Evolutionary conservation across 1,140 invertebrate genomes (phyloP).

Genomic region (Mylabris phalerata): DNA sequence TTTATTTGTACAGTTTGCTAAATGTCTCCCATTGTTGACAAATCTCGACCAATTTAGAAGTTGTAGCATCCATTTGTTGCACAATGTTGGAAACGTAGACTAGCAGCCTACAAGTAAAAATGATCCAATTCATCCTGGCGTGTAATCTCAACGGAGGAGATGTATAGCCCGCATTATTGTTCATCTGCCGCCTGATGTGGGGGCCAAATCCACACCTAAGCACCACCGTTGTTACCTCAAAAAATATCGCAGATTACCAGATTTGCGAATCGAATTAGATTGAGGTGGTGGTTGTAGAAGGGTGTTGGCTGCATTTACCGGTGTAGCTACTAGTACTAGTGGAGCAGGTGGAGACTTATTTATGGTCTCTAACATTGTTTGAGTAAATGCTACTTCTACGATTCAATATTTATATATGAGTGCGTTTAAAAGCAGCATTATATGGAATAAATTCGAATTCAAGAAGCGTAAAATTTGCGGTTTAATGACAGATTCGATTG

Average conservation of each 20-base stretch:
- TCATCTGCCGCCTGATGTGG: conserved; percentile 17
- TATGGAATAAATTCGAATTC: conserved; percentile 1
- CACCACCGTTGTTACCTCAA: conserved; percentile 2
- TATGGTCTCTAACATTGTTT: not conserved
- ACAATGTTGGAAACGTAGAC: conserved; percentile 13
- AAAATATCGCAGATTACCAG: conserved; percentile 12
- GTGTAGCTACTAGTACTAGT: too few species aligned
- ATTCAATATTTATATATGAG: conserved; percentile 9
- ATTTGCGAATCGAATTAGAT: conserved; percentile 14
- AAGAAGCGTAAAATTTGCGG: not conserved
- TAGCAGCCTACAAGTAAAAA: conserved; percentile 18
- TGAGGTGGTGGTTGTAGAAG: not conserved
- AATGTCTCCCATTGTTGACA: conserved; percentile 13
- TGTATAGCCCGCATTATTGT: conserved; percentile 21
- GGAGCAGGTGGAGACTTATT: not conserved
- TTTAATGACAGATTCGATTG: too few species aligned
- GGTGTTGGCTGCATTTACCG: too few species aligned
- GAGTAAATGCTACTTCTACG: not conserved
- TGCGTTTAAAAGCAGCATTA: not conserved
- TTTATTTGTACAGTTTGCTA: conserved; percentile 10
- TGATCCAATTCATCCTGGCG: conserved; percentile 19
- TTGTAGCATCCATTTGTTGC: conserved; percentile 16
- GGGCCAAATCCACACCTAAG: conserved; percentile 16
- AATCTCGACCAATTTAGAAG: conserved; percentile 15
- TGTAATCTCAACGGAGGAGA: conserved; percentile 17